Base-by-base conservation (phyloP, 1,140 invertebrate species). In the Maconellicoccus hirsutus region DNA sequence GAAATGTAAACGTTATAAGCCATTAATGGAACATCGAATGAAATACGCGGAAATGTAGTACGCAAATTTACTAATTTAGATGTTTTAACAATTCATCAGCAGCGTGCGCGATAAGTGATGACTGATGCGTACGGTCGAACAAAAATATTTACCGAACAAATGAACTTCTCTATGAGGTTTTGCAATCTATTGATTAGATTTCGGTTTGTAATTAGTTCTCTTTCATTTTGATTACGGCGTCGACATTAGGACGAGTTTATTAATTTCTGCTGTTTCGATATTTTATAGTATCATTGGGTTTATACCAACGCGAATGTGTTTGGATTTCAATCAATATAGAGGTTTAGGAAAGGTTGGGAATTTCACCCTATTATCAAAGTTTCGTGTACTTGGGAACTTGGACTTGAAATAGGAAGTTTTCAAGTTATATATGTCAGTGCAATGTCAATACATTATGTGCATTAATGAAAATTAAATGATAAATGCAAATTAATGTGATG, bases 111-210 rank as follows among this genome's bases (percentile, higher is more conserved):
- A 19, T 52, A 52, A 52, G 12, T 52, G 42, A 19, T 52, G 42
- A 52, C 42, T 52, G 42, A 19, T 52, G 42, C 42, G 42, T 52
- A 16, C 16, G 42, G n/a, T 3, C n/a, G 42, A 52, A 52, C 42
- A 52, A 52, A 52, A 52, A 52, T 52, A 52, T 52, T 52, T 52
- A 52, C 42, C 10, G 42, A 52, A 52, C 42, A 19, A 52, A 52
- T 16, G 42, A 14, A 33, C 29, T 33, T 3, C 29, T 6, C 29
- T 33, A 12, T 33, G 29, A 33, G 29, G 29, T 33, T 33, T 33
- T 33, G 29, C n/a, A 52, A 52, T 16, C n/a, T 52, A 52, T 52
- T 52, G 42, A 52, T 52, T 52, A 52, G 2, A 52, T 52, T 52
- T 52, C 42, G 42, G 42, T 19, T 19, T 6, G n/a, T 52, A 52